Percentiles rank a stretch among this genome's conserved stretches.
phyloP scores from a whole-genome alignment of 2,797 vertebrate species.

The Enteromius argenteus region DNA sequence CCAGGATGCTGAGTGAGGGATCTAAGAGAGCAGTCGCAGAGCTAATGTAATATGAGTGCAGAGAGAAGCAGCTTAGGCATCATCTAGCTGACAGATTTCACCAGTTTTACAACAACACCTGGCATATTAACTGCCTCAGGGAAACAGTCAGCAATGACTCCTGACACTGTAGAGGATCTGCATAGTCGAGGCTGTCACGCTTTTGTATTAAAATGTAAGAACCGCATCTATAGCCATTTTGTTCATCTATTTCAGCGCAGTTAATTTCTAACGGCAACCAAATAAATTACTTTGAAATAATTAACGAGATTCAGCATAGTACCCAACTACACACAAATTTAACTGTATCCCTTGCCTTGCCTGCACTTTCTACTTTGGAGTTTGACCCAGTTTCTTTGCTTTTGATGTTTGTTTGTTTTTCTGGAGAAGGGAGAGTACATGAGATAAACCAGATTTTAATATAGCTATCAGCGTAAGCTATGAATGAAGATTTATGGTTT shows the following conservation, averaged over 20 bases:
- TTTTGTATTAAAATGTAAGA: constrained; percentile 25
- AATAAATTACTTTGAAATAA: constrained; percentile 20
- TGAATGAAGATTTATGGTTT: no score
- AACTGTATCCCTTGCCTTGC: constrained; percentile 34
- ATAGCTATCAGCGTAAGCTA: constrained; percentile 21
- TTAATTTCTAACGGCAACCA: not conserved
- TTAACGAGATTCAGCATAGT: constrained; percentile 23
- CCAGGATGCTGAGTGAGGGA: not conserved
- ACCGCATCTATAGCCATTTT: constrained; percentile 28
- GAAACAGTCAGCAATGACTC: constrained; percentile 15
- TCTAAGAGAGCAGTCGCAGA: constrained; percentile 10
- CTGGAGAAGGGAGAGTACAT: constrained; percentile 50
- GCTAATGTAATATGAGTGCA: constrained; percentile 31
- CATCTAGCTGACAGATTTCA: constrained; percentile 30
- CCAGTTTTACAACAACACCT: constrained; percentile 30
- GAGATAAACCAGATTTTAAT: constrained; percentile 60
- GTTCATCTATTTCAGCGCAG: constrained; percentile 4
- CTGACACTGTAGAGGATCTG: not conserved
- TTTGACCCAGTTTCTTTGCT: constrained; percentile 66
- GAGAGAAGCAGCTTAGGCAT: constrained; percentile 32
- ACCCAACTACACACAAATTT: constrained; percentile 16
- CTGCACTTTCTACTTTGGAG: constrained; percentile 51
- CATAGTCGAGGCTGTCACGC: not conserved
- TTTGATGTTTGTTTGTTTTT: constrained; percentile 50
- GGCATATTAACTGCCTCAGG: constrained; percentile 26